phyloP scores from a whole-genome alignment of 2,113 vertebrate species.

The Bufo gargarizans region DNA sequence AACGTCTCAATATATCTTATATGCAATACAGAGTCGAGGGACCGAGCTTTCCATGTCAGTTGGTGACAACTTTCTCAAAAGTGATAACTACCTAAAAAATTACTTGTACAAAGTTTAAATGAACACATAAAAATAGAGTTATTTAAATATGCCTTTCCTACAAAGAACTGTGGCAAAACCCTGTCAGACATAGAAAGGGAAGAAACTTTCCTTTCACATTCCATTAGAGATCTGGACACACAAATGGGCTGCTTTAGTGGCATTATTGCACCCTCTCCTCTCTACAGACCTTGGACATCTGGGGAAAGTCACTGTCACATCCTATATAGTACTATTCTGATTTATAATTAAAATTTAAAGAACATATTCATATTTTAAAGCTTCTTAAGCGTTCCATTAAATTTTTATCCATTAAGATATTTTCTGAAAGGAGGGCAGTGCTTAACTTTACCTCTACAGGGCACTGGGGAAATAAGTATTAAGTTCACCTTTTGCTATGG shows the following conservation, averaged over 20 bases:
- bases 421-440: constrained; percentile 54
- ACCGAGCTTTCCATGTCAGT: no score
- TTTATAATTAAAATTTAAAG: constrained; percentile 93
- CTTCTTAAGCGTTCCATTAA: constrained; percentile 88
- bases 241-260: constrained; percentile 64
- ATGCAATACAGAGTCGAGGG: no score
- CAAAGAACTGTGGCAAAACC: constrained; percentile 57
- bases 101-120: neutral
- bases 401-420: constrained; percentile 86
- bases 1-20: no score
- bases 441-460: constrained; percentile 18
- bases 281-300: constrained; percentile 73
- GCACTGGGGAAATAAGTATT: neutral
- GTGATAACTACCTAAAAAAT: neutral
- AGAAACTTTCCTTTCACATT: constrained; percentile 60
- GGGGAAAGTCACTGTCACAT: constrained; percentile 79
- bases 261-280: constrained; percentile 67
- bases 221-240: constrained; percentile 64
- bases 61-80: neutral
- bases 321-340: constrained; percentile 80
- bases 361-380: constrained; percentile 92
- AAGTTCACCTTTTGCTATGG: constrained; percentile 3
- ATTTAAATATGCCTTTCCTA: constrained; percentile 6
- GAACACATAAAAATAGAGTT: neutral
- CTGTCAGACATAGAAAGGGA: constrained; percentile 53